Conservation (phyloP, 2,888 invertebrate genomes). For the Xestia sexstrigata region DNA sequence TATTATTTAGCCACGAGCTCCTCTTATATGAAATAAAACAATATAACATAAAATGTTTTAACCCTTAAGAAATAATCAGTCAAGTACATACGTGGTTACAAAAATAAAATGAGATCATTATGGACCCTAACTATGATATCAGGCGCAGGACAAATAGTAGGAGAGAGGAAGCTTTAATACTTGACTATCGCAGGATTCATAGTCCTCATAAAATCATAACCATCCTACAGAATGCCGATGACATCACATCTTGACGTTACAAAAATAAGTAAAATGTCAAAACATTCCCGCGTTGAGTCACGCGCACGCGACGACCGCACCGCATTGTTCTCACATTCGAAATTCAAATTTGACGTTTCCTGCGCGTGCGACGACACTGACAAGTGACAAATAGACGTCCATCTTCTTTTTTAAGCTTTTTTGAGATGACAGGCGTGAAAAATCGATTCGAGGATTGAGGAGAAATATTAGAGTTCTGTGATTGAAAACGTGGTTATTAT, state of each 20-base stretch:
- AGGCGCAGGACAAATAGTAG: not conserved
- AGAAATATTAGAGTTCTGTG: slow-evolving; percentile 35
- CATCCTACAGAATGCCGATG: slow-evolving; percentile 46
- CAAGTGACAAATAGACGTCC: slow-evolving; percentile 76
- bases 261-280: slow-evolving; percentile 67
- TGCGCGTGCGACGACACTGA: slow-evolving; percentile 73
- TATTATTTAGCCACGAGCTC: too few species aligned
- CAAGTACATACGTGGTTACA: not conserved
- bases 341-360: slow-evolving; percentile 80
- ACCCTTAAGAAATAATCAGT: not conserved
- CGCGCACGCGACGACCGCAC: slow-evolving; percentile 56
- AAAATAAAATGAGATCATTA: not conserved
- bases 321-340: slow-evolving; percentile 72
- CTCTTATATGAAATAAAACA: too few species aligned
- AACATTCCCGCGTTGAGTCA: slow-evolving; percentile 68
- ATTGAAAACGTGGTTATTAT: slow-evolving; percentile 44
- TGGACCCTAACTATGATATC: not conserved
- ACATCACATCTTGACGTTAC: slow-evolving; percentile 51
- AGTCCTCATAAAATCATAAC: slow-evolving; percentile 31
- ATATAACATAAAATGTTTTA: not conserved
- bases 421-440: slow-evolving; percentile 70
- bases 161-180: not conserved
- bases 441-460: slow-evolving; percentile 47
- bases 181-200: not conserved
- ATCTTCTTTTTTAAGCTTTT: slow-evolving; percentile 61